phyloP scores from a whole-genome alignment of 2,888 invertebrate species.

The Troilus luridus region DNA sequence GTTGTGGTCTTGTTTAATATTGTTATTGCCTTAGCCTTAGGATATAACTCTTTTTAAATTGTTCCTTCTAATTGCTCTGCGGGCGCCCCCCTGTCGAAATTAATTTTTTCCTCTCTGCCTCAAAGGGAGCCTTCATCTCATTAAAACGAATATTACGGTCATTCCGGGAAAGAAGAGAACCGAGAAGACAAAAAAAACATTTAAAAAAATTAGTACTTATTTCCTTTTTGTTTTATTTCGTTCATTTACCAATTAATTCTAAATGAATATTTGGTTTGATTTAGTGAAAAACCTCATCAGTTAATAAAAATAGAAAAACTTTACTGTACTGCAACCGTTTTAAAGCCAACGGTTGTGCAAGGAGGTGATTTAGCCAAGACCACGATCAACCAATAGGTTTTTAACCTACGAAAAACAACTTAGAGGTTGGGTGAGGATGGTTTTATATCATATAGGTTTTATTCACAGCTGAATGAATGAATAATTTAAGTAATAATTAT shows the following conservation, averaged over 20 bases:
- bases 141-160: constrained; percentile 19
- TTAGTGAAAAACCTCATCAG: background rate
- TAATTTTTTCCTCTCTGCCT: constrained; percentile 32
- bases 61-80: constrained; percentile 4
- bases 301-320: background rate
- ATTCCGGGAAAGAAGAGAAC: background rate
- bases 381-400: no score
- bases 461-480: no score
- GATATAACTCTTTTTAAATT: constrained; percentile 23
- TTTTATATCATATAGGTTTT: no score
- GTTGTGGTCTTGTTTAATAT: constrained; percentile 21
- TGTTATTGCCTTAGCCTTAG: background rate
- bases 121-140: constrained; percentile 2
- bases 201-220: background rate
- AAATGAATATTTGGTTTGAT: background rate
- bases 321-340: no score
- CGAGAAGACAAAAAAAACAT: background rate
- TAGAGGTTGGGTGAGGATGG: no score
- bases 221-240: background rate
- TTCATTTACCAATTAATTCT: background rate
- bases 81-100: background rate
- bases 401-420: no score
- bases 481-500: no score
- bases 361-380: no score
- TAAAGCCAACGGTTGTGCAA: no score